These are phyloP conservation scores for Dolichomitus sp. DNA, from an alignment of 2,888 invertebrate species.

Conservation along the genomic window DNA sequence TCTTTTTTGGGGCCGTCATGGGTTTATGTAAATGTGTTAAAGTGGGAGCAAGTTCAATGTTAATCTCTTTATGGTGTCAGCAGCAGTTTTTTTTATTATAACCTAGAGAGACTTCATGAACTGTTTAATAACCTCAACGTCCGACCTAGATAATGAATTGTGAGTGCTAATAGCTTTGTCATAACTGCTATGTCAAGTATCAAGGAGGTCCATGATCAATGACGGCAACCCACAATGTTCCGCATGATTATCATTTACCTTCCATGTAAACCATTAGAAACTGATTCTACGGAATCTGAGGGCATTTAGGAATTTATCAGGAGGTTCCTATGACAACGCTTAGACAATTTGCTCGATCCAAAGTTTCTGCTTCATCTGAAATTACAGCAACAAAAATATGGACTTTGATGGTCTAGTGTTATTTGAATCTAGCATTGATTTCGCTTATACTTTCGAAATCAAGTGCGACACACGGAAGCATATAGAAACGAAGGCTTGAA, in stretches of 20 bases:
- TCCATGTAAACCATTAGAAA: neutral
- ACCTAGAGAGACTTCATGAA: neutral
- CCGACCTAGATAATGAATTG: too few species aligned
- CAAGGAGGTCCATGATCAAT: too few species aligned
- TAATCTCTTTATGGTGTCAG: neutral
- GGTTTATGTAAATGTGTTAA: constrained; percentile 7
- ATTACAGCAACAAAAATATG: neutral
- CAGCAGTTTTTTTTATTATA: neutral
- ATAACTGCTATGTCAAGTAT: too few species aligned
- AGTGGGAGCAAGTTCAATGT: neutral
- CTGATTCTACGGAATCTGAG: neutral
- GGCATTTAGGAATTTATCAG: too few species aligned
- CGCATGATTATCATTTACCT: neutral
- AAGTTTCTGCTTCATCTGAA: neutral
- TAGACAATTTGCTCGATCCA: neutral
- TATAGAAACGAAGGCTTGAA: neutral
- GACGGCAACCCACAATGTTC: too few species aligned
- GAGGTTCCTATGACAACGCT: too few species aligned
- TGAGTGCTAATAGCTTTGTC: too few species aligned
- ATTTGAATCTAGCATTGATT: neutral
- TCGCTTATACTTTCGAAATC: neutral
- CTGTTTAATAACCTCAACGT: neutral
- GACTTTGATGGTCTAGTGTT: neutral
- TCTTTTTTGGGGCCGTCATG: constrained; percentile 22
- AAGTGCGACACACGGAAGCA: neutral